phyloP scores from a whole-genome alignment of 1,140 invertebrate species.

The Heliconius himera region DNA sequence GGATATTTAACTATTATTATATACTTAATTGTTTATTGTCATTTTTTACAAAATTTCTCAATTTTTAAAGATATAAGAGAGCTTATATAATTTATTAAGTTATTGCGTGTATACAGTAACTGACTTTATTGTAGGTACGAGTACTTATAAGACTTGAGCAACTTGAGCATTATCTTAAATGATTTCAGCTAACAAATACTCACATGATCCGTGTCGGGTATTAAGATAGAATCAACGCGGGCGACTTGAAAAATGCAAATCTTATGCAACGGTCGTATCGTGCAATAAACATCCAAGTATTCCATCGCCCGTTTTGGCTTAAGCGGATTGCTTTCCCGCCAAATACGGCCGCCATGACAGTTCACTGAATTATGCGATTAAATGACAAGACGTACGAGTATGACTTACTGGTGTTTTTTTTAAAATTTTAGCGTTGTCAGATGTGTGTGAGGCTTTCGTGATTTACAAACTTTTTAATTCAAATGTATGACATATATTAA shows the following conservation, averaged over 20 bases:
- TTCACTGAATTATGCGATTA: constrained; percentile 77
- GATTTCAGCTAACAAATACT: background rate
- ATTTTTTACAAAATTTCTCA: background rate
- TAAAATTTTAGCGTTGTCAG: background rate
- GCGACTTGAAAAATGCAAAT: constrained; percentile 58
- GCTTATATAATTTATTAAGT: too few species aligned
- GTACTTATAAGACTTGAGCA: background rate
- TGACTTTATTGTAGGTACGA: too few species aligned
- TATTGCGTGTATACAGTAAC: too few species aligned
- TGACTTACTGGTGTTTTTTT: background rate
- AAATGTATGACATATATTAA: background rate
- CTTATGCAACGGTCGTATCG: constrained; percentile 70
- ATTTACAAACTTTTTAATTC: background rate
- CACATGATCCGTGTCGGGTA: constrained; percentile 6
- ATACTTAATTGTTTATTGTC: background rate
- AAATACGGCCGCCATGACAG: constrained; percentile 77
- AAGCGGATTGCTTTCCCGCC: constrained; percentile 79
- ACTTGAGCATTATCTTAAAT: background rate
- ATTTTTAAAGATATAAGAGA: background rate
- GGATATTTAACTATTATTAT: too few species aligned
- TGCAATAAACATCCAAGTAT: constrained; percentile 73
- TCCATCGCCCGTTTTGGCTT: constrained; percentile 68
- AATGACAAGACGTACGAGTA: constrained; percentile 65
- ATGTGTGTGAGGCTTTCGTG: background rate
- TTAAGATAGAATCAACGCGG: constrained; percentile 34